A percentile compares a stretch with the other conserved stretches of the same genome.
Evolutionary conservation across 2,113 vertebrate genomes (phyloP).

Genomic region (Entosphenus tridentatus): DNA sequence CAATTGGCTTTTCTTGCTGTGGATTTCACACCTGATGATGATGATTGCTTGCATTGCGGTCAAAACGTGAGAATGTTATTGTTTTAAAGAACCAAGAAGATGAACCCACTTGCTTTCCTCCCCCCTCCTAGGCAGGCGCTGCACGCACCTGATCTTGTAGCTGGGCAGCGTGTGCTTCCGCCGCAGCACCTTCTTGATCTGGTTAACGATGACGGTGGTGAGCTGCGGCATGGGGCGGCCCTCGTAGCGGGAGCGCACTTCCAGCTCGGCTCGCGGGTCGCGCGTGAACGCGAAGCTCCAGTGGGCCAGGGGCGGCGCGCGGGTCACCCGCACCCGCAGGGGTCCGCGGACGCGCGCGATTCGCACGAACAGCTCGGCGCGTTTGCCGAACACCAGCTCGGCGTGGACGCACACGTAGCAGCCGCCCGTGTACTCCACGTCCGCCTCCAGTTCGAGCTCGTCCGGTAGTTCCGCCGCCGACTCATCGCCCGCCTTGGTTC

Average conservation of each 20-base stretch:
- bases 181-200: slow-evolving; percentile 78
- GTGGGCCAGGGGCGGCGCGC: slow-evolving; percentile 71
- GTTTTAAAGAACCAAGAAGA: too few relatives aligned
- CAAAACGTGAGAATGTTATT: too few relatives aligned
- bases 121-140: too few relatives aligned
- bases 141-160: slow-evolving; percentile 76
- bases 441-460: slow-evolving; percentile 62
- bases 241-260: slow-evolving; percentile 87
- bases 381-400: slow-evolving; percentile 85
- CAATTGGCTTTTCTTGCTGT: too few relatives aligned
- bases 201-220: slow-evolving; percentile 92
- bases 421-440: slow-evolving; percentile 75
- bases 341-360: slow-evolving; percentile 54
- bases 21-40: too few relatives aligned
- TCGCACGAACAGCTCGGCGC: slow-evolving; percentile 80
- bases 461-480: slow-evolving; percentile 19
- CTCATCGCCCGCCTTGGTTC: too few relatives aligned
- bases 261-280: slow-evolving; percentile 66
- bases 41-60: too few relatives aligned
- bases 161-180: slow-evolving; percentile 83
- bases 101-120: too few relatives aligned
- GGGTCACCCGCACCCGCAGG: slow-evolving; percentile 62
- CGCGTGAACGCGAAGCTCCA: slow-evolving; percentile 89
- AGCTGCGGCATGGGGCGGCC: slow-evolving; percentile 80
- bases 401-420: slow-evolving; percentile 87